Percentiles rank a stretch among this genome's conserved stretches.
Evolutionary conservation across 2,888 invertebrate genomes (phyloP).

Genomic region (Bembecia ichneumoniformis): DNA sequence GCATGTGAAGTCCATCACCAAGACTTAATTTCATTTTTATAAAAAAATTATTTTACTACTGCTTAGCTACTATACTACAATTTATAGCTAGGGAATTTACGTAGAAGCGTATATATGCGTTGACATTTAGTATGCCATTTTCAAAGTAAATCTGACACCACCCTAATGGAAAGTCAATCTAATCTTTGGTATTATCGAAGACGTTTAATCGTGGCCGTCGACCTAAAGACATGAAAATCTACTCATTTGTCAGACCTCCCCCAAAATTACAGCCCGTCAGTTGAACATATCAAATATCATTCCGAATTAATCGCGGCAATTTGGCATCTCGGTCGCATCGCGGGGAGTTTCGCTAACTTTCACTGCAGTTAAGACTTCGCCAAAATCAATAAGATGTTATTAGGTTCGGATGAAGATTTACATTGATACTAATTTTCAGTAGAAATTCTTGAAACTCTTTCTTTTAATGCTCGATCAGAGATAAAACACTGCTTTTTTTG

Average conservation of each 20-base stretch:
- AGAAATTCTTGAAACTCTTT: no score
- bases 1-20: no score
- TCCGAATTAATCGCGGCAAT: conserved; percentile 57
- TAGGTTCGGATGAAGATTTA: no score
- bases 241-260: conserved; percentile 59
- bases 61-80: no score
- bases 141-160: background rate
- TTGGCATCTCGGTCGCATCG: conserved; percentile 17
- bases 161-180: conserved; percentile 29
- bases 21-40: no score
- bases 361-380: no score
- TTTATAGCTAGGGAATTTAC: no score
- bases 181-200: conserved; percentile 36
- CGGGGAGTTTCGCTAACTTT: background rate
- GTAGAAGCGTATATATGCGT: background rate
- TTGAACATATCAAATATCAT: conserved; percentile 65
- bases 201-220: conserved; percentile 34
- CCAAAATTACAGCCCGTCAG: conserved; percentile 38
- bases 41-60: no score
- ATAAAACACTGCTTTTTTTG: no score
- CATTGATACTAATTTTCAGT: no score
- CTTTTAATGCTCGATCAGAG: no score
- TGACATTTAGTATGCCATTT: background rate
- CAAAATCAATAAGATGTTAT: no score
- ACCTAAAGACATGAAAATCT: conserved; percentile 45